Conservation (phyloP, 2,113 vertebrate genomes). For the Brachyhypopomus occidentalis region DNA sequence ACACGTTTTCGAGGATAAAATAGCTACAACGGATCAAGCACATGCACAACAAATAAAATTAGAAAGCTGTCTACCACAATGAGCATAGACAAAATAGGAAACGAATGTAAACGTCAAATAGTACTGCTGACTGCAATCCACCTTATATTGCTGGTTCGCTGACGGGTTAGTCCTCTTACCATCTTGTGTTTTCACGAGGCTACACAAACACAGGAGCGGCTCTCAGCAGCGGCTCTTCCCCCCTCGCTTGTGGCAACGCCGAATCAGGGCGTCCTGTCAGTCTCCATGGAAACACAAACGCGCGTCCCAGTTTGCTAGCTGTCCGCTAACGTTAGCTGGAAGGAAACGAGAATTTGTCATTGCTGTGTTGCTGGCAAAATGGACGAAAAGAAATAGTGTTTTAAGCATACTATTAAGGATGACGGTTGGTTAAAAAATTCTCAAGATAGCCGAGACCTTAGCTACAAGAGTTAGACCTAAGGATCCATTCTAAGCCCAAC, state of each 20-base stretch:
- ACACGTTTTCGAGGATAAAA: background rate
- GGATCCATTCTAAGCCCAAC: too few species aligned
- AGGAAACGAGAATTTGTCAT: background rate
- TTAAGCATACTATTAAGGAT: background rate
- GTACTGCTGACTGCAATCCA: conserved; percentile 36
- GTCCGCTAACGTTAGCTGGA: background rate
- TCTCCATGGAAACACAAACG: conserved; percentile 72
- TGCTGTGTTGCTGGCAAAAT: too few species aligned
- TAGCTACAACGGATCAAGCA: conserved; percentile 18
- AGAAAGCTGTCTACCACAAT: background rate
- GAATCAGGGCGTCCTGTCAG: conserved; percentile 60
- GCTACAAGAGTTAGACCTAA: background rate
- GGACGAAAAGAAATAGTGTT: background rate
- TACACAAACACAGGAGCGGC: conserved; percentile 28
- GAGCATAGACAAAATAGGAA: background rate
- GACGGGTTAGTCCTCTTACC: conserved; percentile 63
- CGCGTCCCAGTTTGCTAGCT: conserved; percentile 53
- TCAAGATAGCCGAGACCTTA: background rate
- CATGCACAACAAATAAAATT: background rate
- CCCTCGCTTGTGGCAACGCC: conserved; percentile 37
- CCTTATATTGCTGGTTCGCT: conserved; percentile 40
- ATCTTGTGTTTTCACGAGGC: conserved; percentile 55
- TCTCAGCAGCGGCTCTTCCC: conserved; percentile 50
- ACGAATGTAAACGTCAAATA: background rate
- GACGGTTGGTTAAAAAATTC: background rate